These are phyloP conservation scores for Liparis tanakae DNA, from an alignment of 2,797 vertebrate species.

Conservation along the genomic window DNA sequence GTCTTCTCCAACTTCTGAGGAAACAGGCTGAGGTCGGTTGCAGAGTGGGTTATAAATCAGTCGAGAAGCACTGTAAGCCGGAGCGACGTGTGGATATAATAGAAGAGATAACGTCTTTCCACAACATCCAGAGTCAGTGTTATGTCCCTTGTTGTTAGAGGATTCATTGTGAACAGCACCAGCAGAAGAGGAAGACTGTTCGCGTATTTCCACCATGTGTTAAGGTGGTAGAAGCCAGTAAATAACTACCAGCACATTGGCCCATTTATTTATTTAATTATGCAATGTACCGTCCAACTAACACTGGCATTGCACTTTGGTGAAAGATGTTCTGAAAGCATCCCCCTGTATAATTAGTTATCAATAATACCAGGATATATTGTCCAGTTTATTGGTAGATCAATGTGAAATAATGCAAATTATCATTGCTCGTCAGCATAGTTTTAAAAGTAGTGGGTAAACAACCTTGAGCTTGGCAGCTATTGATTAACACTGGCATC, in stretches of 20 bases:
- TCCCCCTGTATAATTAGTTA: not conserved
- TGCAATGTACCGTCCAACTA: not conserved
- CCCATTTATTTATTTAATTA: constrained; percentile 1
- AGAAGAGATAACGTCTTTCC: constrained; percentile 32
- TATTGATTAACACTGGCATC: not conserved
- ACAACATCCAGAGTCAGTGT: constrained; percentile 15
- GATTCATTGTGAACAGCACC: constrained; percentile 39
- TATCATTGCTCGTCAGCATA: not conserved
- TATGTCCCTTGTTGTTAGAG: not conserved
- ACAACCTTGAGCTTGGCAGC: not conserved
- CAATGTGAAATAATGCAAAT: not conserved
- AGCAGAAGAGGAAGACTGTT: constrained; percentile 6
- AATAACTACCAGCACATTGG: constrained; percentile 9
- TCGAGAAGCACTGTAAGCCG: not conserved
- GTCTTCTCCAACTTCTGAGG: constrained; percentile 28
- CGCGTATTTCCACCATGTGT: not conserved
- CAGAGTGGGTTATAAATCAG: constrained; percentile 31
- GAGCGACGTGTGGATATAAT: constrained; percentile 10
- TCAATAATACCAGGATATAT: not conserved
- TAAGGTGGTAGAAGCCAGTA: constrained; percentile 18
- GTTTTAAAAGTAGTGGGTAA: not conserved
- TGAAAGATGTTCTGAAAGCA: constrained; percentile 3
- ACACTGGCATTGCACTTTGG: not conserved
- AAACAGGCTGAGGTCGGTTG: constrained; percentile 18
- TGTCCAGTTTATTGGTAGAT: constrained; percentile 2